A percentile compares a stretch with the other conserved stretches of the same genome.
Evolutionary conservation across 35 echinoderm and acorn worm species (phyloP).

Genomic region (Hemicentrotus pulcherrimus): DNA sequence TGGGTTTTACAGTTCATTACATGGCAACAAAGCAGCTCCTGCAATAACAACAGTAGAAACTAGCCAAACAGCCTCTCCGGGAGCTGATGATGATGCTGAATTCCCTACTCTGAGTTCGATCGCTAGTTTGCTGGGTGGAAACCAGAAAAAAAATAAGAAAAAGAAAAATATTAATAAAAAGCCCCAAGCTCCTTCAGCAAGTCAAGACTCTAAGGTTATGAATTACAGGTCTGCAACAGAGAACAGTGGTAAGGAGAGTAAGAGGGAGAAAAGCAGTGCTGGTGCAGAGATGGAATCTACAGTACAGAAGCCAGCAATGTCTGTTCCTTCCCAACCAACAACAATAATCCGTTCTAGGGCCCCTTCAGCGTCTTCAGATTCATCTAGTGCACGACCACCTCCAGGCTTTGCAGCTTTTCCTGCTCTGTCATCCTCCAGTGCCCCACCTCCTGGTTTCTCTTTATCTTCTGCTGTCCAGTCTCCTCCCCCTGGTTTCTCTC

Average conservation of each 20-base stretch:
- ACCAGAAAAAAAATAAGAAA: constrained; percentile 24
- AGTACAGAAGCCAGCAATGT: not conserved
- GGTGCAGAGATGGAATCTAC: not conserved
- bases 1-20: not conserved
- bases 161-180: constrained; percentile 57
- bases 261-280: not conserved
- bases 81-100: constrained; percentile 49
- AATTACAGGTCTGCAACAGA: not conserved
- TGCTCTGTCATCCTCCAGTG: not conserved
- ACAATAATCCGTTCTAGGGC: not conserved
- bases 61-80: not conserved
- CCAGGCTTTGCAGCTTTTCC: constrained; percentile 64
- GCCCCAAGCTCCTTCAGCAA: not conserved
- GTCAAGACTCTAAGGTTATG: not conserved
- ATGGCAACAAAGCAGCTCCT: not conserved
- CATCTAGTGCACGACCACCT: constrained; percentile 33
- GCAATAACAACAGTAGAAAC: not conserved
- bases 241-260: not conserved
- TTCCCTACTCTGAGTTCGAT: constrained; percentile 96
- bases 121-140: constrained; percentile 69
- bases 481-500: constrained; percentile 74
- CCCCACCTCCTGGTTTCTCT: not conserved
- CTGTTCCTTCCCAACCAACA: not conserved
- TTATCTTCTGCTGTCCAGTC: not conserved
- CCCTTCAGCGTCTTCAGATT: constrained; percentile 34